Evolutionary conservation across 1,140 invertebrate species (phyloP), one percentile per base, ranked within the genome.

Genomic region (Semibalanus balanoides): DNA sequence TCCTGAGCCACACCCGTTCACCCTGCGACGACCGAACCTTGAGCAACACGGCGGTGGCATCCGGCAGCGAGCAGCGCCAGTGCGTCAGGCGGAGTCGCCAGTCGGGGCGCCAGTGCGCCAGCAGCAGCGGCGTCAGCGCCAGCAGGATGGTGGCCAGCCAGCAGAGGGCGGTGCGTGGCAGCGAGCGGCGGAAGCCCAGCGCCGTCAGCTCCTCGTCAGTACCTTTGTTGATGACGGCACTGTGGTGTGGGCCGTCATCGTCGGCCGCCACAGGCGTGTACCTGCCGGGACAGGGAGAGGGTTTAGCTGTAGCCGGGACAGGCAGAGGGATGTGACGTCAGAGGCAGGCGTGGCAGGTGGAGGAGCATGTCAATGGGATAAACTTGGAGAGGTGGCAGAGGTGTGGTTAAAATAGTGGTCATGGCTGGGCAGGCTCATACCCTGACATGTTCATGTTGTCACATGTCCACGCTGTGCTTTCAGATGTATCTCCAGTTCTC

Each of bases 41-140:
- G 9, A 81, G 43, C 27, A 81, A 72, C 30, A 81, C 72, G 30
- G 77, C 74, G 64, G 78, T 77, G 19, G 83, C 81, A n/a, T 73
- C 30, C 0, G 76, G 70, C 3, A 83, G 72, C n/a, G 79, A 76
- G 74, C 81, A 82, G 35, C 75, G 51, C 11, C 73, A 35, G 76
- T 78, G 81, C 31, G 77, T 79, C 70, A 79, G 77, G 29, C 74
- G 73, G 0, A 83, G 76, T 71, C 77, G 78, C 79, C 79, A 82
- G 30, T 80, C 75, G 14, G 79, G 78, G 30, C 78, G 77, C 82
- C 82, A 83, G 29, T 77, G 75, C 22, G 80, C 75, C 9, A 82
- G 22, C 25, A 83, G 76, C 76, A 77, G 80, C 14, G 80, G 81
- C 27, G 79, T 19, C 74, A 81, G 81, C 30, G 78, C 31, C 31